Evolutionary conservation across 1,140 invertebrate genomes (phyloP), one percentile per base, ranked within the genome.

Genomic region (Yoshiicerus persimilis): DNA sequence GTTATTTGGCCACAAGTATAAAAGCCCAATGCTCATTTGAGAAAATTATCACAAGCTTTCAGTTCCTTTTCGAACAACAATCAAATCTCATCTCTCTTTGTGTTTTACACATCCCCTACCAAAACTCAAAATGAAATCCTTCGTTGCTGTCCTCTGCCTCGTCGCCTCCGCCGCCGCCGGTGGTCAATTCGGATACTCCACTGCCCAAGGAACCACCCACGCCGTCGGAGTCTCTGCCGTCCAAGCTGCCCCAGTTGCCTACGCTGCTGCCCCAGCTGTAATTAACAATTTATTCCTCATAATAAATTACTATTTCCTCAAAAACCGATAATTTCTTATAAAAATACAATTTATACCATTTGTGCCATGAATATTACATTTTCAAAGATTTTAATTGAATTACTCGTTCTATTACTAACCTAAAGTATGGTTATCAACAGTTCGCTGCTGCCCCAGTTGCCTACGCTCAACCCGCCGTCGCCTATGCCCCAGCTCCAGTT

Each of bases 131-230:
- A 70, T 70, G 66, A 70, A 70, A 8, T 70, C 66, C 25, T 70
- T 70, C 66, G 66, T 70, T 70, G 66, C 66, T 13, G 66, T 70
- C 66, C 66, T 70, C 64, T 66, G 25, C 64, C 64, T 80, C 32
- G 75, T 36, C 75, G 75, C 75, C 38, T 80, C 75, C 75, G 75
- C 75, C 75, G 75, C 75, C 30, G 75, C 75, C 32, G 75, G 75
- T 80, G 75, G 75, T 20, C 75, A 80, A 80, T 80, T 80, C 75
- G 75, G 75, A 80, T 80, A 80, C 75, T 80, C 75, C 75, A 77
- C 70, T 77, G 70, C 70, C 70, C 70, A 77, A 77, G 70, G 70
- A 77, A 77, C 70, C 70, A 77, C 70, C 30, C 70, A 75, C 70
- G 70, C 70, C 70, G 70, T 75, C 70, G 70, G 70, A 75, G 70